phyloP scores from a whole-genome alignment of 2,113 vertebrate genomes.

The Desmodus rotundus region DNA sequence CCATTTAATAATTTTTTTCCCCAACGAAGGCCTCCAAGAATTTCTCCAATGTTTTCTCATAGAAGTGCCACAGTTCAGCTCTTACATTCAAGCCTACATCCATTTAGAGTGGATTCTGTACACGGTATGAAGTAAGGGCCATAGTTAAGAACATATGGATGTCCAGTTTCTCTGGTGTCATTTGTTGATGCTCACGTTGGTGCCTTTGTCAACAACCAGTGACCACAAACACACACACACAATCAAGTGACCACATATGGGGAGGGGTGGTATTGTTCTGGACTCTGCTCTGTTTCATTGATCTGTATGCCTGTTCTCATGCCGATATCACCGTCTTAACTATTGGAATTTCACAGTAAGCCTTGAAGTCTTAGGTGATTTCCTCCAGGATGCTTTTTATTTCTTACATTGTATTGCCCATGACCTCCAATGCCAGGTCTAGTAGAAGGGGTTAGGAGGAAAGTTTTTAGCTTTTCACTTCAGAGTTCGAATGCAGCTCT shows the following conservation, averaged over 20 bases:
- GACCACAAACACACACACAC: background rate
- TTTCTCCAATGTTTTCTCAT: background rate
- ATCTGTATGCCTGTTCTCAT: background rate
- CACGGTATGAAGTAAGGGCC: background rate
- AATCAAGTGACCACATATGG: background rate
- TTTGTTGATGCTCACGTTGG: background rate
- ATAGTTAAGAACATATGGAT: background rate
- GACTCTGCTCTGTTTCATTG: background rate
- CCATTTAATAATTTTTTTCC: background rate
- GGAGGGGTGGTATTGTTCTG: background rate
- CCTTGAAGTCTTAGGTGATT: background rate
- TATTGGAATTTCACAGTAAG: background rate
- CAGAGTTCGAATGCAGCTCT: background rate
- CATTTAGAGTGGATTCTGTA: background rate
- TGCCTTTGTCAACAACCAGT: background rate
- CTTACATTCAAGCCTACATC: background rate
- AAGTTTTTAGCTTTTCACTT: background rate
- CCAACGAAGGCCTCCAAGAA: background rate
- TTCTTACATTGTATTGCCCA: background rate
- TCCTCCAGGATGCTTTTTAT: background rate
- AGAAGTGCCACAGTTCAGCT: background rate
- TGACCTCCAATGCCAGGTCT: background rate
- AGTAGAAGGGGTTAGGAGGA: background rate
- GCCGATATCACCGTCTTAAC: background rate
- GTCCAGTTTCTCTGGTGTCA: background rate